These are phyloP conservation scores for Avahi laniger DNA, from an alignment of 2,797 vertebrate genomes.

Conservation along the genomic window DNA sequence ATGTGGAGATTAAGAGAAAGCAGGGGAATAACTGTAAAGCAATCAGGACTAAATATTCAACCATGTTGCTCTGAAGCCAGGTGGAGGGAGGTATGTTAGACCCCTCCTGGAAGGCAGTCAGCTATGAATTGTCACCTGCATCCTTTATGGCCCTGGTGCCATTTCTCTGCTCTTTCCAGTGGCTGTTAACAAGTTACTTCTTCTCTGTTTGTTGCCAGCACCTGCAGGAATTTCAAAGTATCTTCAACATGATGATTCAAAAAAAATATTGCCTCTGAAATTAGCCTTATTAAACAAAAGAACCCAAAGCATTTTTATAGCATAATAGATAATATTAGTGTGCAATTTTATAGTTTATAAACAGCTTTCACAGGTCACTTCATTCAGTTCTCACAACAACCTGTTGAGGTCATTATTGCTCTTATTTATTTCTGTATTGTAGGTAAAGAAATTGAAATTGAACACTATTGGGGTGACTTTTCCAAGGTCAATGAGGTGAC, in stretches of 20 bases:
- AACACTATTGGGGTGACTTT: background rate
- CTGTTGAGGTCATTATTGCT: background rate
- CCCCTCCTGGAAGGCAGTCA: background rate
- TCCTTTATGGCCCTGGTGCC: rapidly evolving
- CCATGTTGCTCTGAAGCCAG: background rate
- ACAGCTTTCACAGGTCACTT: background rate
- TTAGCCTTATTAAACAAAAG: background rate
- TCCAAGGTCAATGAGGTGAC: background rate
- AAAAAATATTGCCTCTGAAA: background rate
- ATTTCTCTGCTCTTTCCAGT: background rate
- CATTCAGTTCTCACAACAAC: background rate
- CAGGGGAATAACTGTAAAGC: background rate
- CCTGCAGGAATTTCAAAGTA: background rate
- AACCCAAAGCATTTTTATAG: background rate
- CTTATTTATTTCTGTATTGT: background rate
- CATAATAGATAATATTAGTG: background rate
- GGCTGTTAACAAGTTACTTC: background rate
- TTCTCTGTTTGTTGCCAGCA: background rate
- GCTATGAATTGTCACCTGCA: background rate
- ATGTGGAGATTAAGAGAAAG: background rate
- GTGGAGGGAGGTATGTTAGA: rapidly evolving
- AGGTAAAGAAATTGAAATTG: background rate
- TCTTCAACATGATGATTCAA: background rate
- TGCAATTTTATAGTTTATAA: background rate
- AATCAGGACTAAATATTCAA: background rate